Evolutionary conservation across 2,888 invertebrate genomes (phyloP).

Genomic region (Hemithea aestivaria): DNA sequence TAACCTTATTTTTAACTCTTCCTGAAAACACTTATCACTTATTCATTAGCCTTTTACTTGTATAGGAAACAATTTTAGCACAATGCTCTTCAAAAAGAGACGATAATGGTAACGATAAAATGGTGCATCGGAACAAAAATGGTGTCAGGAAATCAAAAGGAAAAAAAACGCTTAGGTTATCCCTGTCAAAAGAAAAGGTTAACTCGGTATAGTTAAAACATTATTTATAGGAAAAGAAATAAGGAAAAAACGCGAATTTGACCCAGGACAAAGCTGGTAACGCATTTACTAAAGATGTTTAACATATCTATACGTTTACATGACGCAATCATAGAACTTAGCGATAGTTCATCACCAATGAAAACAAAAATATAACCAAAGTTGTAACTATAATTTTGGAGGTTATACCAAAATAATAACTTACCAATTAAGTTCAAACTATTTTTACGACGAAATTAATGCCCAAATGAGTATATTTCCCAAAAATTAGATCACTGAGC

Average conservation of each 20-base stretch:
- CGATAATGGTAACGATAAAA: conserved; percentile 38
- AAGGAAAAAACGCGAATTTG: conserved; percentile 4
- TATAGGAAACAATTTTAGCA: conserved; percentile 7
- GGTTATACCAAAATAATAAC: conserved; percentile 40
- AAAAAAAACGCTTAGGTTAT: conserved; percentile 64
- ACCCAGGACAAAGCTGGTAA: conserved; percentile 6
- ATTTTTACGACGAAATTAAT: conserved; percentile 19
- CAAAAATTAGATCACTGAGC: conserved; percentile 48
- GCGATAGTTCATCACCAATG: conserved; percentile 59
- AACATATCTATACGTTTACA: conserved; percentile 61
- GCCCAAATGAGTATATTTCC: conserved; percentile 22
- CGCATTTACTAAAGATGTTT: conserved; percentile 35
- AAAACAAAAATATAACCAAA: conserved; percentile 73
- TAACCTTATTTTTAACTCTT: conserved; percentile 58
- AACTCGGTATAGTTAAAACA: conserved; percentile 36
- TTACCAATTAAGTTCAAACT: conserved; percentile 14
- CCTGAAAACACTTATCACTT: conserved; percentile 19
- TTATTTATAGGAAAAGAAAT: conserved; percentile 23
- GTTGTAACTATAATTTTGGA: conserved; percentile 35
- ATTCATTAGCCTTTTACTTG: conserved; percentile 3
- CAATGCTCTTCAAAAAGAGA: conserved; percentile 9
- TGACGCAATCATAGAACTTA: conserved; percentile 74
- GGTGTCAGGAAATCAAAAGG: conserved; percentile 57
- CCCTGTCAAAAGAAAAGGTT: conserved; percentile 68
- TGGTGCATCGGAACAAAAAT: conserved; percentile 65